Base-by-base conservation (phyloP, 2,113 vertebrate genomes). In the Psammodynastes pulverulentus region DNA sequence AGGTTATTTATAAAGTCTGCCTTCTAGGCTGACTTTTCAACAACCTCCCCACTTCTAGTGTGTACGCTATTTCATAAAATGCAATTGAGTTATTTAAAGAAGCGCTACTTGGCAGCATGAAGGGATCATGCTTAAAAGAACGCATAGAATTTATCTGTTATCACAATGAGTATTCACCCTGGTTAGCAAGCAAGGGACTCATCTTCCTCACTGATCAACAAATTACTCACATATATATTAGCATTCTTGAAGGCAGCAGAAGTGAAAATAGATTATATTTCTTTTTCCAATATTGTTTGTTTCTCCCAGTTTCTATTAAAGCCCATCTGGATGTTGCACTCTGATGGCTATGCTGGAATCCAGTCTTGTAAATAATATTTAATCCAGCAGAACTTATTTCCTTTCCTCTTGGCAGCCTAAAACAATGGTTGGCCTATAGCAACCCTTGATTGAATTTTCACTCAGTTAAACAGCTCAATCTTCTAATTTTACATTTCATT, bases 401-500 rank as follows among this genome's bases (percentile, higher is more conserved):
- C 13, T 23, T 89, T 90, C 53, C 86, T 87, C 88, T 90, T 92
- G 4, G 12, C 46, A 2, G 52, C 92, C 13, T 2, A 29, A 52
- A 19, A 92, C 48, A 88, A 39, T 90, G 90, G 90, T 19, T 53
- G 43, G 89, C 93, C 93, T 29, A 45, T 92, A 46, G 43, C 15
- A 94, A 91, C 17, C 19, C 43, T 93, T 88, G 2, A 91, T 87
- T 90, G 93, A 92, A 86, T 86, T 1, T 3, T 43, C 1, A 89
- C 92, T 93, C 9, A 39, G 62, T 72, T 87, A 9, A 8, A 43
- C 48, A n/a, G 2, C 67, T 93, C 10, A 67, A 90, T 15, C 62
- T 92, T 92, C 84, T n/a, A 94, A 89, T 90, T n/a, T 94, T 29
- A 54, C 19, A 53, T 92, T 17, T 95, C 87, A 88, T 95, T 87